Percentiles rank a stretch among this genome's conserved stretches.
These are phyloP conservation scores for Yponomeuta evonymella DNA, from an alignment of 2,888 invertebrate species.

Conservation along the genomic window DNA sequence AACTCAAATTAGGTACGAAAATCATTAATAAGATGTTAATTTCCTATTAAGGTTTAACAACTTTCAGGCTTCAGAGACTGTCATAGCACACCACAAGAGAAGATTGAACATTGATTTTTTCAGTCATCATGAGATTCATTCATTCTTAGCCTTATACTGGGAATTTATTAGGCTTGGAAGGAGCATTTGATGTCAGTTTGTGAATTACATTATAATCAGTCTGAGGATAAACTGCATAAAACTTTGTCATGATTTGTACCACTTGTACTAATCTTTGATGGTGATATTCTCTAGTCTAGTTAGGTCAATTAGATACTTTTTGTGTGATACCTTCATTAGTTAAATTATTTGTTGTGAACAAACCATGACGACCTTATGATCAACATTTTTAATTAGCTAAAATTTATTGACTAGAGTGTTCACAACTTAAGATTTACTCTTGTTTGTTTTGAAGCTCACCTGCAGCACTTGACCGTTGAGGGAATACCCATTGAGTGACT, in stretches of 20 bases:
- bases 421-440: conserved; percentile 81
- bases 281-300: conserved; percentile 34
- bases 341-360: conserved; percentile 25
- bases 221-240: conserved; percentile 42
- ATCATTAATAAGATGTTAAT: not conserved
- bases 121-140: conserved; percentile 14
- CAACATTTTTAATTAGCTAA: conserved; percentile 74
- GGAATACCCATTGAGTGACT: conserved; percentile 96
- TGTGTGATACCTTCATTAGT: conserved; percentile 32
- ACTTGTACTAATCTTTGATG: conserved; percentile 42
- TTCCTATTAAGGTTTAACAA: not conserved
- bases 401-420: conserved; percentile 74
- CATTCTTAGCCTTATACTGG: conserved; percentile 8
- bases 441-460: conserved; percentile 97
- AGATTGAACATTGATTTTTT: conserved; percentile 3
- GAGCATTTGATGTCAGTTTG: not conserved
- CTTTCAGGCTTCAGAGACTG: not conserved
- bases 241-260: conserved; percentile 53
- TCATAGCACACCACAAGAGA: conserved; percentile 1
- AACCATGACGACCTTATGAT: conserved; percentile 68
- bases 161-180: conserved; percentile 10
- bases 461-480: conserved; percentile 96
- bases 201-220: conserved; percentile 9
- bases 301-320: conserved; percentile 26
- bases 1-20: not conserved